These are phyloP conservation scores for Microcebus tavaratra DNA, from an alignment of 2,113 vertebrate species.

Conservation along the genomic window DNA sequence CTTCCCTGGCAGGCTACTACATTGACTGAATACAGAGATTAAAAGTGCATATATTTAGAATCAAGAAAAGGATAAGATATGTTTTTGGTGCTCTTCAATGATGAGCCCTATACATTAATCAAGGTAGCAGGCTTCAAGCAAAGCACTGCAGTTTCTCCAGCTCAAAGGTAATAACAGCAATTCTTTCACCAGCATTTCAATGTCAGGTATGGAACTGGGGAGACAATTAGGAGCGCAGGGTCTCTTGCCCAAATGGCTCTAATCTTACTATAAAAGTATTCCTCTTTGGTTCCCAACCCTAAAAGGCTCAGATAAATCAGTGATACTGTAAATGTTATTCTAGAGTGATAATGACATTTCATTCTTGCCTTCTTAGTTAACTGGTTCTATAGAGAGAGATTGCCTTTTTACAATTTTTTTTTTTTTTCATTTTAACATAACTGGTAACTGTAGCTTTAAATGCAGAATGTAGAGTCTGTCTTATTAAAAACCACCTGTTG, in stretches of 20 bases:
- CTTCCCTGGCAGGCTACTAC: slow-evolving; percentile 67
- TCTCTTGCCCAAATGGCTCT: background rate
- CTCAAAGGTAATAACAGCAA: background rate
- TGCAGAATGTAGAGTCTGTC: background rate
- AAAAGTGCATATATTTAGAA: slow-evolving; percentile 68
- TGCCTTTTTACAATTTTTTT: background rate
- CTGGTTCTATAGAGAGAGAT: background rate
- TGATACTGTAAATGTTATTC: background rate
- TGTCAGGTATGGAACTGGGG: background rate
- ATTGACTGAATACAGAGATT: slow-evolving; percentile 67
- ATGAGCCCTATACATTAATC: slow-evolving; percentile 19
- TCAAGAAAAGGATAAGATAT: background rate
- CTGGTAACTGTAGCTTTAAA: slow-evolving; percentile 49
- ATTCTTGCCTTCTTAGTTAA: background rate
- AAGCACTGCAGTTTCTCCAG: background rate
- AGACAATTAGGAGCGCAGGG: fast-evolving
- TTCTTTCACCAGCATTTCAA: background rate
- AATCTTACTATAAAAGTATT: background rate
- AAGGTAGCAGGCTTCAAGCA: background rate
- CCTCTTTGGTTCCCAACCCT: background rate
- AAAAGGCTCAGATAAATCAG: slow-evolving; percentile 34
- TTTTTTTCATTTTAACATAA: background rate
- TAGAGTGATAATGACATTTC: background rate
- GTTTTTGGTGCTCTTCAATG: slow-evolving; percentile 39
- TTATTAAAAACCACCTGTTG: slow-evolving; percentile 46